phyloP scores from a whole-genome alignment of 2,888 invertebrate species.

The Adineta ricciae region DNA sequence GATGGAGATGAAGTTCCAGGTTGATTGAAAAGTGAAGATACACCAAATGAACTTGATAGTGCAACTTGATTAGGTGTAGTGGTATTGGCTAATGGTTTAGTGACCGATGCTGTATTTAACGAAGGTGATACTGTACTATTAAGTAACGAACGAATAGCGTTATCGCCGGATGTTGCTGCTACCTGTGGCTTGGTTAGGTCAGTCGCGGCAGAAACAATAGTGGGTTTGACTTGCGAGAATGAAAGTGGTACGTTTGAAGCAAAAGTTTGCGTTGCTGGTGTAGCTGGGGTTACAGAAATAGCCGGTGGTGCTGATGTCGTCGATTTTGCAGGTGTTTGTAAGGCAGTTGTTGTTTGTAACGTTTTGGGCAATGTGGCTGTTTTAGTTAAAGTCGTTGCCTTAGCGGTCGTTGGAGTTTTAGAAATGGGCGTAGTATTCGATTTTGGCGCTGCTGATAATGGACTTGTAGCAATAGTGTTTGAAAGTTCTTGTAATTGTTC shows the following conservation, averaged over 20 bases:
- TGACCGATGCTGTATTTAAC: too few relatives aligned
- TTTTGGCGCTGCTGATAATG: background rate
- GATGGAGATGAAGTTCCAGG: background rate
- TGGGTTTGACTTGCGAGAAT: background rate
- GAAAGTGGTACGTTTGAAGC: background rate
- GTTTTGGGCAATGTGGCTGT: background rate
- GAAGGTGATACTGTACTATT: background rate
- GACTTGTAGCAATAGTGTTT: background rate
- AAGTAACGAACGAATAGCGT: background rate
- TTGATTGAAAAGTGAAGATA: background rate
- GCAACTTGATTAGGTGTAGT: background rate
- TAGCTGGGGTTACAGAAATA: background rate
- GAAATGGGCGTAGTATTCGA: background rate
- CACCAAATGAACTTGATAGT: background rate
- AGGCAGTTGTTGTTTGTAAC: background rate
- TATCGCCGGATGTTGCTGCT: background rate
- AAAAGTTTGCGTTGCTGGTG: background rate
- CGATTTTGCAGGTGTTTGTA: background rate
- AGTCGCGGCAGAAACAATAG: background rate
- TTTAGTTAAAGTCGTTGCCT: background rate
- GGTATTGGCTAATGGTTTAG: background rate
- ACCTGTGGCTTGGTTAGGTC: background rate
- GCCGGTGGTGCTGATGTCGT: background rate
- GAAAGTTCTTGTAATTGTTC: background rate
- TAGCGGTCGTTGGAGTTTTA: background rate